phyloP scores from a whole-genome alignment of 1,140 invertebrate species.

The Neuroterus valhalla region DNA sequence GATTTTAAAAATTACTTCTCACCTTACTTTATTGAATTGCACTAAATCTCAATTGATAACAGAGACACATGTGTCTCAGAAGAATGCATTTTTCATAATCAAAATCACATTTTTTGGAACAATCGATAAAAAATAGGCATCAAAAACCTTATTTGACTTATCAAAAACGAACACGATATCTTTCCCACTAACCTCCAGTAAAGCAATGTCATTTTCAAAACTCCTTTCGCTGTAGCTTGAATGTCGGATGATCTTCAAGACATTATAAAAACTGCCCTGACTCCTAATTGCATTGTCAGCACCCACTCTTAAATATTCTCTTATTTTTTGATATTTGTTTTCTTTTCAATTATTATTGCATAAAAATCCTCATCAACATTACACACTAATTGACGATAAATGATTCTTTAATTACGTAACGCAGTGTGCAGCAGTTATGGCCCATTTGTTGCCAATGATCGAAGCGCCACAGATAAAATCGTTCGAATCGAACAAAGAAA shows the following conservation, averaged over 20 bases:
- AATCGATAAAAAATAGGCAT: not conserved
- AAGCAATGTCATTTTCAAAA: conserved; percentile 5
- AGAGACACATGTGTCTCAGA: no score
- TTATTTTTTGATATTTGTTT: not conserved
- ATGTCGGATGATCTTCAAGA: not conserved
- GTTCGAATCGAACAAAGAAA: not conserved
- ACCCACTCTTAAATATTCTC: not conserved
- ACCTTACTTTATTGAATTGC: no score
- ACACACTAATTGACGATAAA: not conserved
- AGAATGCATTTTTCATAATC: no score
- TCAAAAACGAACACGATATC: not conserved
- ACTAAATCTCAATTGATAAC: no score
- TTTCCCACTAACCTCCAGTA: not conserved
- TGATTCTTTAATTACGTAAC: not conserved
- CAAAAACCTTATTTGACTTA: no score
- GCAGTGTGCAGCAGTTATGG: conserved; percentile 13
- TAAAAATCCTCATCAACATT: no score
- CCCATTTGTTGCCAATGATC: not conserved
- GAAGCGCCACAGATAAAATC: not conserved
- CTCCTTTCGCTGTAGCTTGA: not conserved
- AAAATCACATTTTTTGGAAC: not conserved
- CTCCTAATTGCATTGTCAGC: not conserved
- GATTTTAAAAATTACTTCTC: no score
- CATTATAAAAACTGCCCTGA: not conserved
- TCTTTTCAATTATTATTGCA: no score